A percentile compares a stretch with the other conserved stretches of the same genome.
These are phyloP conservation scores for Epirrhoe alternata DNA, from an alignment of 2,888 invertebrate species.

Conservation along the genomic window DNA sequence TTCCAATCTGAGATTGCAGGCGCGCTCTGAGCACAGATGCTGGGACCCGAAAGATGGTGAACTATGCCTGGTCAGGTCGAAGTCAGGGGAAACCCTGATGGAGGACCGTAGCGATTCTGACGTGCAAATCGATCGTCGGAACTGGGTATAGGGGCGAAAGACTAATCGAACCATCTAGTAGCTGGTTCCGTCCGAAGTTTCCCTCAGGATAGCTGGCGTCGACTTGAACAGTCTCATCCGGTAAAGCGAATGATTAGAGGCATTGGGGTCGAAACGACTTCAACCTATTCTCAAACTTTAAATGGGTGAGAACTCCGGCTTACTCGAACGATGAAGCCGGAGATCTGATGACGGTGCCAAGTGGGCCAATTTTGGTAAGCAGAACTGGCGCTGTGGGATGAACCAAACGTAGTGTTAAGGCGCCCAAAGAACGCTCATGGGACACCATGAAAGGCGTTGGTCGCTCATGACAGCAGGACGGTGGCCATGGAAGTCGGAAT, in stretches of 20 bases:
- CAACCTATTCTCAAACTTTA: constrained; percentile 92
- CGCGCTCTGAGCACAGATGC: constrained; percentile 87
- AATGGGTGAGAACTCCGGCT: constrained; percentile 89
- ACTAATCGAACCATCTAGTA: constrained; percentile 91
- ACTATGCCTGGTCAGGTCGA: constrained; percentile 89
- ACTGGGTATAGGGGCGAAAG: constrained; percentile 90
- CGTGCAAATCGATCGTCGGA: constrained; percentile 92
- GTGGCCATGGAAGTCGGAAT: constrained; percentile 53
- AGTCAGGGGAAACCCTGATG: constrained; percentile 89
- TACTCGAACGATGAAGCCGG: constrained; percentile 84
- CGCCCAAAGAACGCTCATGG: constrained; percentile 85
- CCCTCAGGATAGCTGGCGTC: constrained; percentile 89
- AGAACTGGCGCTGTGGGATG: constrained; percentile 93
- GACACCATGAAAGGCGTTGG: constrained; percentile 52
- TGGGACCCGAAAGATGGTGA: constrained; percentile 85
- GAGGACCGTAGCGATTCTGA: constrained; percentile 90
- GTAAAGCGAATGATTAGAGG: constrained; percentile 92
- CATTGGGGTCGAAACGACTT: constrained; percentile 88
- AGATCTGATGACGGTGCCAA: constrained; percentile 69
- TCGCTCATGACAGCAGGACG: constrained; percentile 80
- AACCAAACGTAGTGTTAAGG: constrained; percentile 77
- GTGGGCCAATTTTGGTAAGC: constrained; percentile 88
- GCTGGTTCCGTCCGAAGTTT: constrained; percentile 91
- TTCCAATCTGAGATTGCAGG: constrained; percentile 71
- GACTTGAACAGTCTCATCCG: constrained; percentile 84